These are phyloP conservation scores for Euproctis similis DNA, from an alignment of 2,888 invertebrate species.

Conservation along the genomic window DNA sequence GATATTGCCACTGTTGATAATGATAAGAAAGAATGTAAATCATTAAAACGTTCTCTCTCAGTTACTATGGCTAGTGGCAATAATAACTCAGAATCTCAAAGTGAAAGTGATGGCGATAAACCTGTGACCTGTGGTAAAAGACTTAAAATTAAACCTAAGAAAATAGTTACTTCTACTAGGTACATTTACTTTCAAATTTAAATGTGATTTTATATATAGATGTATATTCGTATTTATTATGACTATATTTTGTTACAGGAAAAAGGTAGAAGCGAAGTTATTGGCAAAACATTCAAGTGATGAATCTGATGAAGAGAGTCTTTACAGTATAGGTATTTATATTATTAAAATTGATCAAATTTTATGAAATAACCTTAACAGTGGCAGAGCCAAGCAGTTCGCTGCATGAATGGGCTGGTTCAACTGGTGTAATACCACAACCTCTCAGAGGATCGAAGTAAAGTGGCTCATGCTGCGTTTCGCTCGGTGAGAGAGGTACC, in stretches of 20 bases:
- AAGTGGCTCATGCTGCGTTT: too few species aligned
- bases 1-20: constrained; percentile 34
- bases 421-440: too few species aligned
- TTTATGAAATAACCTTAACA: too few species aligned
- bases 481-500: too few species aligned
- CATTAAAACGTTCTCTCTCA: constrained; percentile 53
- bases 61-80: constrained; percentile 56
- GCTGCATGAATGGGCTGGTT: too few species aligned
- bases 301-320: constrained; percentile 68
- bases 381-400: too few species aligned
- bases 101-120: constrained; percentile 63
- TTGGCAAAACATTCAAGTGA: constrained; percentile 69
- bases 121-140: constrained; percentile 56
- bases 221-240: background rate
- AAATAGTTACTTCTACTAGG: constrained; percentile 57
- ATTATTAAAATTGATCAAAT: too few species aligned
- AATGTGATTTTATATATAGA: constrained; percentile 1
- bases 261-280: constrained; percentile 73
- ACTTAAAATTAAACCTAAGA: constrained; percentile 68
- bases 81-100: constrained; percentile 65
- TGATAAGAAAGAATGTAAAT: constrained; percentile 45
- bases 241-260: constrained; percentile 40
- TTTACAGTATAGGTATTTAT: constrained; percentile 57
- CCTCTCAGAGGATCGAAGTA: too few species aligned
- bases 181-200: constrained; percentile 17